Percentiles rank a stretch among this genome's conserved stretches.
phyloP scores from a whole-genome alignment of 2,113 vertebrate species.

The Eleginops maclovinus region DNA sequence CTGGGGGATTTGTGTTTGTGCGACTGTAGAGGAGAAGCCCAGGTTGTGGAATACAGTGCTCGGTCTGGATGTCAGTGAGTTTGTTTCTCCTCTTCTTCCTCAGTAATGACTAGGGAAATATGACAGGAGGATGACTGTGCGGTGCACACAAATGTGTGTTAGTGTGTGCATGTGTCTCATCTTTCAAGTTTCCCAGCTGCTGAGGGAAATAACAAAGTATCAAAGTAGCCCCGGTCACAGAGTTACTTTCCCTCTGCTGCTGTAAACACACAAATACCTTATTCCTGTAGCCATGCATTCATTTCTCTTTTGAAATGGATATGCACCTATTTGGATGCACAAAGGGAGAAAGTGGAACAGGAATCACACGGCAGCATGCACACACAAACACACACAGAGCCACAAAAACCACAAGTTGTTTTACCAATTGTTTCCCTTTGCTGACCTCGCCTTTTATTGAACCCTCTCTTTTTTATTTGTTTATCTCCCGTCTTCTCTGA shows the following conservation, averaged over 20 bases:
- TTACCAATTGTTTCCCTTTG: conserved; percentile 30
- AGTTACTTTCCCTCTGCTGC: conserved; percentile 46
- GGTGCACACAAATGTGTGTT: conserved; percentile 17
- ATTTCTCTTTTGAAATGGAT: conserved; percentile 75
- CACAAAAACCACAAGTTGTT: conserved; percentile 38
- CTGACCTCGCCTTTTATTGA: conserved; percentile 1
- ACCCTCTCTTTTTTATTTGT: conserved; percentile 20
- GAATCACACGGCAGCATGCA: not conserved
- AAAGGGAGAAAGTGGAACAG: conserved; percentile 22
- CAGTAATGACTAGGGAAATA: conserved; percentile 51
- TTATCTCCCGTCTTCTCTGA: conserved; percentile 51
- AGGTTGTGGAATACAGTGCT: conserved; percentile 30
- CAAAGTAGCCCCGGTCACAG: conserved; percentile 64
- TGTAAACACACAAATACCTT: conserved; percentile 60
- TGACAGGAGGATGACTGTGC: conserved; percentile 41
- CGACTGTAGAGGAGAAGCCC: not conserved
- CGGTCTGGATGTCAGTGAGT: conserved; percentile 32
- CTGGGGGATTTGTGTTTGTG: conserved; percentile 4
- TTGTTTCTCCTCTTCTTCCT: conserved; percentile 4
- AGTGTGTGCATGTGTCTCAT: conserved; percentile 23
- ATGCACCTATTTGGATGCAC: conserved; percentile 58
- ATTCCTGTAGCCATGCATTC: conserved; percentile 38
- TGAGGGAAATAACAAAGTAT: conserved; percentile 66
- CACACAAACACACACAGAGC: not conserved
- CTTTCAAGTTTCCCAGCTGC: conserved; percentile 40